Evolutionary conservation across 2,888 invertebrate genomes (phyloP), one percentile per base, ranked within the genome.

Genomic region (Ecdyonurus torrentis): DNA sequence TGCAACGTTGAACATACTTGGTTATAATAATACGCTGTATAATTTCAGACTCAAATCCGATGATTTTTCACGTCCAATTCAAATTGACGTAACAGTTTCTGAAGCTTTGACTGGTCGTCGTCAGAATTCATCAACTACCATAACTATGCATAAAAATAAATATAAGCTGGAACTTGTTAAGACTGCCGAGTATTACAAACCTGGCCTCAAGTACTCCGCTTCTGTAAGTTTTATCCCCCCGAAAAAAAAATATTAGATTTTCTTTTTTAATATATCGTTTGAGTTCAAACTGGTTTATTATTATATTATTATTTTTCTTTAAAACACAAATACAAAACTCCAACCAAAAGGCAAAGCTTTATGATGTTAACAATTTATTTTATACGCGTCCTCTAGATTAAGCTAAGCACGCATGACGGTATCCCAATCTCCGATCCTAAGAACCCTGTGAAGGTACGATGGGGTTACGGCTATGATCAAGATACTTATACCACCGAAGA

Each of bases 51-150:
- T n/a, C n/a, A n/a, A n/a, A n/a, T n/a, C n/a, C n/a, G n/a, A 89
- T 70, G 91, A 92, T 62, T 89, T 85, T 69, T 85, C 87, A 69
- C 81, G 92, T 68, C 86, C 86, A 23, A 83, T 96, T 59, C 83
- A 90, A 37, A 82, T 96, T 60, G 87, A 92, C 71, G 95, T 92
- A 1, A 86, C 89, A 3, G 85, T 97, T 1, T 93, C 94, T 73
- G 97, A 98, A 77, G 85, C 85, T 63, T 79, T 92, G 67, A 96
- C 96, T 1, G 83, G 88, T 19, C 82, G 92, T 61, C 83, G 87
- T 68, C 89, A 94, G 72, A 91, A 91, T 72, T 84, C 86, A 19
- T 82, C 87, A 0, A 79, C 84, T 1, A 79, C 87, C 65, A 78
- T 92, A 52, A 81, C 85, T 63, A 75, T 96, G 5, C 92, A 90